phyloP scores from a whole-genome alignment of 2,888 invertebrate genomes.

The Nymphalis urticae region DNA sequence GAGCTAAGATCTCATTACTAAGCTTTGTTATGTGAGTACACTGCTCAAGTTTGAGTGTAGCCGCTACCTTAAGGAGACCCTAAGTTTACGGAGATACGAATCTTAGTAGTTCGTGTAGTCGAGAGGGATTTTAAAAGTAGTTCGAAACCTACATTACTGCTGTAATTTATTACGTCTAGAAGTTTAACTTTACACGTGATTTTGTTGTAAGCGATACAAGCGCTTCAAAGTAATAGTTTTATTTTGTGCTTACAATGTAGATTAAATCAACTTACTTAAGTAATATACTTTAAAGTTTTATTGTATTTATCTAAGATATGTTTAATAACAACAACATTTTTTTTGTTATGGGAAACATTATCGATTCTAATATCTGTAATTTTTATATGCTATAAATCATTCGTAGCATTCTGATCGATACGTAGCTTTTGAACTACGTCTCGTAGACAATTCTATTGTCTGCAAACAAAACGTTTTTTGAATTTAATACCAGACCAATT shows the following conservation, averaged over 20 bases:
- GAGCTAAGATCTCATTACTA: slow-evolving; percentile 59
- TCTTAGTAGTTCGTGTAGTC: slow-evolving; percentile 22
- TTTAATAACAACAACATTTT: no score
- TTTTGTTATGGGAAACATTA: no score
- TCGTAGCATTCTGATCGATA: no score
- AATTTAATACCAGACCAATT: no score
- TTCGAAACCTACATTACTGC: slow-evolving; percentile 20
- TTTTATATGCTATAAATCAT: no score
- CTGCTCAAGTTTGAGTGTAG: slow-evolving; percentile 43
- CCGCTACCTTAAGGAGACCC: slow-evolving; percentile 36
- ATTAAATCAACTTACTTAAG: neutral
- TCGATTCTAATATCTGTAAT: no score
- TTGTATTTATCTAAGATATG: no score
- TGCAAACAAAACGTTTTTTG: no score
- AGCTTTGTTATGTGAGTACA: slow-evolving; percentile 49
- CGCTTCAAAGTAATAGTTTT: slow-evolving; percentile 3
- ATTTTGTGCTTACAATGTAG: neutral
- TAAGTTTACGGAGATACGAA: slow-evolving; percentile 38
- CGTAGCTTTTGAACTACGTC: no score
- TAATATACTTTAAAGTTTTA: no score
- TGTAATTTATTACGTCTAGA: slow-evolving; percentile 30
- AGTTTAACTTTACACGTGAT: slow-evolving; percentile 22
- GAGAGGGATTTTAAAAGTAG: slow-evolving; percentile 31
- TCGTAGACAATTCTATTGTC: no score
- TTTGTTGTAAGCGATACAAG: slow-evolving; percentile 18